These are phyloP conservation scores for Pseudeuparius sepicola DNA, from an alignment of 2,888 invertebrate species.

Conservation along the genomic window DNA sequence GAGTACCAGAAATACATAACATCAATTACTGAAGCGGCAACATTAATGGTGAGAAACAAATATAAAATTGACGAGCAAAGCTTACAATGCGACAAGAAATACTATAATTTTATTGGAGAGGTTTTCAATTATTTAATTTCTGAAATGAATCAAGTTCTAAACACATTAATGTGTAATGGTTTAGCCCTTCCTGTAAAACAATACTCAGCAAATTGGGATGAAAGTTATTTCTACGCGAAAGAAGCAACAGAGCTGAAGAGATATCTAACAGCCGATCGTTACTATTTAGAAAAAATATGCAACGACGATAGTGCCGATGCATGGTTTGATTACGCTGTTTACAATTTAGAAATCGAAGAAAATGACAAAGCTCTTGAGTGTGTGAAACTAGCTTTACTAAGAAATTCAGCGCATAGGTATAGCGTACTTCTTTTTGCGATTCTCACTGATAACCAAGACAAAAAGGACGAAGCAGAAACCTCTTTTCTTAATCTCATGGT, in stretches of 20 bases:
- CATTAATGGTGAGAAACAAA: conserved; percentile 26
- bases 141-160: conserved; percentile 31
- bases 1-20: conserved; percentile 29
- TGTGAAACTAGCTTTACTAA: conserved; percentile 31
- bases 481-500: conserved; percentile 33
- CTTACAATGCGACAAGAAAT: conserved; percentile 20
- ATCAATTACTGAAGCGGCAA: conserved; percentile 28
- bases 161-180: conserved; percentile 24
- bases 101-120: conserved; percentile 29
- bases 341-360: conserved; percentile 28
- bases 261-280: conserved; percentile 30
- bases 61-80: conserved; percentile 21
- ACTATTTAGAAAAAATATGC: conserved; percentile 32
- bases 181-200: conserved; percentile 20
- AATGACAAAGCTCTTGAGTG: conserved; percentile 33
- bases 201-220: conserved; percentile 15
- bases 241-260: conserved; percentile 34
- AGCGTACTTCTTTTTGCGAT: conserved; percentile 32
- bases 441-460: conserved; percentile 28
- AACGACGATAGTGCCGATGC: conserved; percentile 27
- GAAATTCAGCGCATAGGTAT: conserved; percentile 29
- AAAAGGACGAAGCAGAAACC: conserved; percentile 33
- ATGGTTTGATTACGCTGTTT: conserved; percentile 38
- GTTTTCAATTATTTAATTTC: conserved; percentile 31
- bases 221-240: conserved; percentile 30